Evolutionary conservation across 2,888 invertebrate genomes (phyloP), one percentile per base, ranked within the genome.

Genomic region (Leptopilina syphax): DNA sequence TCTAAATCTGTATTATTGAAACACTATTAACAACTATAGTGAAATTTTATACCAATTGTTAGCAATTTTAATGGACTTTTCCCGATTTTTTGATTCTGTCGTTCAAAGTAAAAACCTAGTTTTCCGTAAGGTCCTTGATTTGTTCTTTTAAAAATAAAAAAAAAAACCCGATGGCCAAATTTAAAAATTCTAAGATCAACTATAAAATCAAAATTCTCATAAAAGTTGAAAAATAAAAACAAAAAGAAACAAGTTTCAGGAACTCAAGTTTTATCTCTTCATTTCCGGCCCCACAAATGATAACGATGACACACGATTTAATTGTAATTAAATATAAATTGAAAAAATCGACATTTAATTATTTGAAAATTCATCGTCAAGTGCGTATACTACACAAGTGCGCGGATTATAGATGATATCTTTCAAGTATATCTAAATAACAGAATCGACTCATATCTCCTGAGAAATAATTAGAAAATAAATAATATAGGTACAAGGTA

Each of bases 381-480:
- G 50, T 24, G 12, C 24, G 5, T 7, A 24, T 54, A 34, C 34
- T 34, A 34, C 34, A 57, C 12, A 50, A 50, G 50, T 70, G 7
- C 34, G 34, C 34, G 34, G 34, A 34, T 34, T 44, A 7, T 10
- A 54, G 50, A 12, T 13, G 8, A 27, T 27, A 54, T 10, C 50
- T 44, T 44, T 44, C 27, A 27, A 27, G 8, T 44, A 44, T 44
- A 44, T 44, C 7, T 44, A 9, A 3, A 68, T 34, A 27, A 27
- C 73, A 34, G 34, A 73, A 13, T 57, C 65, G 12, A 65, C 12
- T 65, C 10, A 13, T 65, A 65, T 65, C 65, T 41, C 65, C 1
- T 34, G 41, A 13, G 27, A 34, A 73, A 34, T 73, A 60, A 73
- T 73, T 60, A 41, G 34, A 60, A 73, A 70, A 50, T 68, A 68